A percentile compares a stretch with the other conserved stretches of the same genome.
These are phyloP conservation scores for Parazoanthus darwini DNA, from an alignment of 92 coral and sea anemone species.

Conservation along the genomic window DNA sequence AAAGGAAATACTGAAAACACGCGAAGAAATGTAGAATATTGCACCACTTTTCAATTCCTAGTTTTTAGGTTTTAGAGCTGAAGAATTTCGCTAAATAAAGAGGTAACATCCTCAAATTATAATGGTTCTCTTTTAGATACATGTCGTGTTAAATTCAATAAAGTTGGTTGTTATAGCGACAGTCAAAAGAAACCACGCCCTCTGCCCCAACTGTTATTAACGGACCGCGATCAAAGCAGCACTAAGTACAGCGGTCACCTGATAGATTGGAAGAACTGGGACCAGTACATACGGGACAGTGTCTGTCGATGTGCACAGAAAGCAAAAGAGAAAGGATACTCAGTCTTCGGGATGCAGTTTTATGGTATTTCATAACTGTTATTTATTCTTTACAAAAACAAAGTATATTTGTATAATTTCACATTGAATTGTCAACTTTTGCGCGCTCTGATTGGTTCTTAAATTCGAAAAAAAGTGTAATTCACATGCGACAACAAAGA, in stretches of 20 bases:
- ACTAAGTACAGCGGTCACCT: slow-evolving; percentile 18
- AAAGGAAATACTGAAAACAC: no score
- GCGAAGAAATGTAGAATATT: no score
- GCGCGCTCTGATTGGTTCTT: no score
- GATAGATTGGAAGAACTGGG: slow-evolving; percentile 27
- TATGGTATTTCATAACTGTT: neutral
- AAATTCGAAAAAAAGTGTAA: no score
- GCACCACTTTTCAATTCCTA: no score
- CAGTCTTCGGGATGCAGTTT: slow-evolving; percentile 4
- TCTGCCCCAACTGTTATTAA: neutral
- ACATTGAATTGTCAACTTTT: neutral
- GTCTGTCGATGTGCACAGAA: slow-evolving; percentile 22
- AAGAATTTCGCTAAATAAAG: no score
- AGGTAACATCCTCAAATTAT: neutral
- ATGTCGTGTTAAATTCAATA: slow-evolving; percentile 18
- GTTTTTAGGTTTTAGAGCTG: no score
- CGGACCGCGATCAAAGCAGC: slow-evolving; percentile 21
- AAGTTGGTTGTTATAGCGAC: slow-evolving; percentile 14
- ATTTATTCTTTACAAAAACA: neutral
- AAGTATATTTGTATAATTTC: neutral
- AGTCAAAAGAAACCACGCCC: slow-evolving; percentile 15
- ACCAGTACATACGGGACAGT: neutral
- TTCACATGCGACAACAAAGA: no score
- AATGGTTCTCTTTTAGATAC: neutral
- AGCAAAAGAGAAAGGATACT: slow-evolving; percentile 10